Conservation (phyloP, 2,113 vertebrate genomes). For the Scytalopus superciliaris region DNA sequence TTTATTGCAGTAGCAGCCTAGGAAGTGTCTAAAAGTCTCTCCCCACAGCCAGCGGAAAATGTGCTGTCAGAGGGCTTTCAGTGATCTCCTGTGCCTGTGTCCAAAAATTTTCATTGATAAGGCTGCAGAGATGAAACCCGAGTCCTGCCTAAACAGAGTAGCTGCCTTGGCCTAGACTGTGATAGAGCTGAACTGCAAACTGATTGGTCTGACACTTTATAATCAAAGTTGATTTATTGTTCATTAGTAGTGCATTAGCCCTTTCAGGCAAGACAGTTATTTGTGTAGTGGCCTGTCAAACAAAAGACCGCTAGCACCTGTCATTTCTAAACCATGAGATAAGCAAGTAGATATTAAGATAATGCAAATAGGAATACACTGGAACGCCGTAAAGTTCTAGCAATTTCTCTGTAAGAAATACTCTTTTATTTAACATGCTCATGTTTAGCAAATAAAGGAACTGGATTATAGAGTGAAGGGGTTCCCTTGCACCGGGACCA, state of each 20-base stretch:
- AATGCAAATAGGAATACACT: constrained; percentile 58
- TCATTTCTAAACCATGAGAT: constrained; percentile 89
- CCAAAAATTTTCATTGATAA: constrained; percentile 70
- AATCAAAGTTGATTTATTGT: constrained; percentile 99
- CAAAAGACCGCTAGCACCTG: constrained; percentile 91
- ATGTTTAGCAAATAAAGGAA: neutral
- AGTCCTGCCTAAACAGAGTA: constrained; percentile 70
- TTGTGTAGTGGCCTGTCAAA: constrained; percentile 94
- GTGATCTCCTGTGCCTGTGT: constrained; percentile 29
- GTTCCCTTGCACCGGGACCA: neutral
- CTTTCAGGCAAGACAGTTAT: constrained; percentile 93
- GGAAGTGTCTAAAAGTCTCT: neutral
- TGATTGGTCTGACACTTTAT: constrained; percentile 97
- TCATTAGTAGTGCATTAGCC: constrained; percentile 99
- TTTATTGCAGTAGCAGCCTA: neutral
- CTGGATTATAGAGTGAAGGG: neutral
- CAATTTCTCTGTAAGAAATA: neutral
- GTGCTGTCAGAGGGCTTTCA: constrained; percentile 37
- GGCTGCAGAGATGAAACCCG: constrained; percentile 73
- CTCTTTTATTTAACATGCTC: neutral
- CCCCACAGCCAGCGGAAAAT: neutral
- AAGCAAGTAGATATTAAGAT: constrained; percentile 83
- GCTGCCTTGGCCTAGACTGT: constrained; percentile 80
- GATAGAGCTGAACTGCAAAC: constrained; percentile 87
- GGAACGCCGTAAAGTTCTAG: constrained; percentile 50